Conservation (phyloP, 2,888 invertebrate species). For the Cephalotes varians region DNA sequence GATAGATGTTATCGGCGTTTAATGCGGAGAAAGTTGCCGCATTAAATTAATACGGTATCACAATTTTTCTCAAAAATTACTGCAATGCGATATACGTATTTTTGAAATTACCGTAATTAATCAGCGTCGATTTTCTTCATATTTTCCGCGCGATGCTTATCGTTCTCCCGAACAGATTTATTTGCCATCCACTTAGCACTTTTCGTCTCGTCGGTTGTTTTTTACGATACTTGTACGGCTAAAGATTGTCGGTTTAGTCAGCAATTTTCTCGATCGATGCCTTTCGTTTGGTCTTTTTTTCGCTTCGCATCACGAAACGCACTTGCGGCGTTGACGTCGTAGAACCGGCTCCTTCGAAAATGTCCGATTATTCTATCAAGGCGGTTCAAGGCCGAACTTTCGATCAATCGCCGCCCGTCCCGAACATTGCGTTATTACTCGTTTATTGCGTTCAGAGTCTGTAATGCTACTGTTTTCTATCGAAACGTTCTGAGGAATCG, state of each 20-base stretch:
- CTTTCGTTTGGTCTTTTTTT: not conserved
- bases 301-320: conserved; percentile 4
- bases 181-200: not conserved
- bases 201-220: not conserved
- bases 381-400: conserved; percentile 56
- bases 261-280: conserved; percentile 39
- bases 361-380: conserved; percentile 56
- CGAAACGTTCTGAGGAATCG: not conserved
- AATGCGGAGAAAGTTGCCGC: not conserved
- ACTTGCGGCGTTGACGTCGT: conserved; percentile 32
- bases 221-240: conserved; percentile 46
- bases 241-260: conserved; percentile 53
- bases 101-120: not conserved
- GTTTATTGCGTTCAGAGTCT: conserved; percentile 25
- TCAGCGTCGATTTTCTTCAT: not conserved
- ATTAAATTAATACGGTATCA: not conserved
- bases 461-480: not conserved
- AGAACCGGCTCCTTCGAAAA: conserved; percentile 46
- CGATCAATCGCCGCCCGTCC: conserved; percentile 47
- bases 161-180: not conserved
- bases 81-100: not conserved
- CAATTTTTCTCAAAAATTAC: not conserved
- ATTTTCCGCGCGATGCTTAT: not conserved
- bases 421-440: conserved; percentile 35
- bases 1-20: not conserved